Conservation (phyloP, 2,113 vertebrate species). For the Ctenomys sociabilis region DNA sequence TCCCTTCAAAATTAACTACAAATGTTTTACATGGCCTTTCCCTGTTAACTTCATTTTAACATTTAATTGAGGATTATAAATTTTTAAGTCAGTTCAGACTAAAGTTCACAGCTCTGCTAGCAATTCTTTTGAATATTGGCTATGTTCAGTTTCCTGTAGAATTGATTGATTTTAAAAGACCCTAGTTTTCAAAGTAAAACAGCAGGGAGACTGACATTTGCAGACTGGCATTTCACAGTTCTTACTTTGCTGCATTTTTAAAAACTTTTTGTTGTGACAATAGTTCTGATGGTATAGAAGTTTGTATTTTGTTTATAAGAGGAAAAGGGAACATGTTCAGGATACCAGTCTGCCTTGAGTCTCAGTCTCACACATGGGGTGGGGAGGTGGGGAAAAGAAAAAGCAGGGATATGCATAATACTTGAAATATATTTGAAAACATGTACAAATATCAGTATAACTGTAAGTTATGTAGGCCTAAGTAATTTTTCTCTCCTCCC, state of each 20-base stretch:
- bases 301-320: conserved; percentile 50
- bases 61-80: conserved; percentile 61
- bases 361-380: background rate
- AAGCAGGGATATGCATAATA: background rate
- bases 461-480: background rate
- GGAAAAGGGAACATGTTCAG: conserved; percentile 10
- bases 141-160: conserved; percentile 50
- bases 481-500: background rate
- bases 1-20: background rate
- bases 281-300: background rate
- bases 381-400: background rate
- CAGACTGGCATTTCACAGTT: conserved; percentile 32
- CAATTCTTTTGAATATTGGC: conserved; percentile 51
- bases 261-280: conserved; percentile 31
- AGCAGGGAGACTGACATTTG: conserved; percentile 68
- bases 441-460: background rate
- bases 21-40: background rate
- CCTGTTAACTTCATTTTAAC: conserved; percentile 44
- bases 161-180: conserved; percentile 62
- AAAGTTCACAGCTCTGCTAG: conserved; percentile 54
- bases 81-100: conserved; percentile 74
- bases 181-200: conserved; percentile 63
- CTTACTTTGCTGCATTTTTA: conserved; percentile 41
- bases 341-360: background rate
- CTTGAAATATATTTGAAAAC: conserved; percentile 31